Conservation (phyloP, 2,113 vertebrate genomes). For the Vimba vimba region DNA sequence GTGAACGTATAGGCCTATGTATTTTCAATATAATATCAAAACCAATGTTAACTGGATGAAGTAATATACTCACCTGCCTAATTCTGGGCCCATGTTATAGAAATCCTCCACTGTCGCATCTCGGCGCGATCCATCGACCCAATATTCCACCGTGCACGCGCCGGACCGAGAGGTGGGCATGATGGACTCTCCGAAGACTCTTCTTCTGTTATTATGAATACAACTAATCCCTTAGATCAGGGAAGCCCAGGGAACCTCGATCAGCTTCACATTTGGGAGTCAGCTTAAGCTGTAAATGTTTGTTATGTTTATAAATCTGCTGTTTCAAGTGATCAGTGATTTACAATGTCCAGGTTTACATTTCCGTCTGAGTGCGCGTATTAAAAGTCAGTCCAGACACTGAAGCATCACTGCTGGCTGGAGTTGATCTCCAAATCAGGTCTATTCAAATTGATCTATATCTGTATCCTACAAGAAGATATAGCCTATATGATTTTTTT, state of each 20-base stretch:
- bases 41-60: neutral
- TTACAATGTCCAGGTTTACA: slow-evolving; percentile 47
- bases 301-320: neutral
- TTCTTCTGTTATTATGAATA: slow-evolving; percentile 26
- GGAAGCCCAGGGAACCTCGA: slow-evolving; percentile 35
- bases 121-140: slow-evolving; percentile 85
- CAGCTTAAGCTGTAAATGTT: neutral
- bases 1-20: neutral
- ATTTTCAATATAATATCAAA: neutral
- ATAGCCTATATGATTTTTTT: neutral
- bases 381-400: slow-evolving; percentile 28
- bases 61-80: slow-evolving; percentile 73
- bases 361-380: slow-evolving; percentile 47
- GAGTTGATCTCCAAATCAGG: neutral
- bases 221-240: slow-evolving; percentile 46
- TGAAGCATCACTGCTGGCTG: slow-evolving; percentile 27
- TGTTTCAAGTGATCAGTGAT: neutral
- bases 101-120: slow-evolving; percentile 81
- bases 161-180: slow-evolving; percentile 82
- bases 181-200: slow-evolving; percentile 43
- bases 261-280: slow-evolving; percentile 29
- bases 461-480: neutral
- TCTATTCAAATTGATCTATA: neutral
- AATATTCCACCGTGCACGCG: slow-evolving; percentile 78
- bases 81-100: slow-evolving; percentile 78